Base-by-base conservation (phyloP, 2,888 invertebrate genomes). In the Leptura quadrifasciata region DNA sequence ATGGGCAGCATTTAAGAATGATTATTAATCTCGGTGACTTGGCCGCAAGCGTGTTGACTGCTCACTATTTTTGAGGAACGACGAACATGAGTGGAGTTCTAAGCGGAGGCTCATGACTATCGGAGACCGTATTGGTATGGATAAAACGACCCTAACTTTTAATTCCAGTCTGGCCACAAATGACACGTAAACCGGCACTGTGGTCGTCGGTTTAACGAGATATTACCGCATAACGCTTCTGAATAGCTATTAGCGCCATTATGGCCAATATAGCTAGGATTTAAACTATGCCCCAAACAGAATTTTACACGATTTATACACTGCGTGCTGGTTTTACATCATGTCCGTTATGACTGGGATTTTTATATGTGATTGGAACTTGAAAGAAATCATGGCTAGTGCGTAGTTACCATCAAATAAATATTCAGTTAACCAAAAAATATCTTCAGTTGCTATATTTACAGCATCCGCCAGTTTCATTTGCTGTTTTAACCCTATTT, bases 191-290 rank as follows among this genome's bases (percentile, higher is more conserved):
- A 88, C 87, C 85, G 86, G 83, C 83, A 80, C 82, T 86, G 87
- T 81, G 87, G 88, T 86, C 84, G 87, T 86, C 86, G 88, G 87
- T 88, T 88, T 87, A 88, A 88, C 88, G 88, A 87, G 88, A 88
- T 87, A 88, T 86, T 86, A 87, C 87, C 88, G 85, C 87, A 88
- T 88, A 88, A 88, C 87, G 87, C 87, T 86, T 83, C 85, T 81
- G 85, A 87, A 88, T 86, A 82, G 87, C 87, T 86, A 88, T 88
- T 88, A 88, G 87, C 86, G 83, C 88, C 86, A 87, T 88, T 88
- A 88, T 83, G 86, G 87, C 85, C 86, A 85, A 87, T 88, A 87
- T 84, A 80, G 82, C 74, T 74, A 73, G 83, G 84, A 84, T 85
- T 84, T 82, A 80, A 82, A 82, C 80, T 76, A 76, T 74, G 77